Conservation (phyloP, 2,113 vertebrate species). For the Dipodomys merriami region DNA sequence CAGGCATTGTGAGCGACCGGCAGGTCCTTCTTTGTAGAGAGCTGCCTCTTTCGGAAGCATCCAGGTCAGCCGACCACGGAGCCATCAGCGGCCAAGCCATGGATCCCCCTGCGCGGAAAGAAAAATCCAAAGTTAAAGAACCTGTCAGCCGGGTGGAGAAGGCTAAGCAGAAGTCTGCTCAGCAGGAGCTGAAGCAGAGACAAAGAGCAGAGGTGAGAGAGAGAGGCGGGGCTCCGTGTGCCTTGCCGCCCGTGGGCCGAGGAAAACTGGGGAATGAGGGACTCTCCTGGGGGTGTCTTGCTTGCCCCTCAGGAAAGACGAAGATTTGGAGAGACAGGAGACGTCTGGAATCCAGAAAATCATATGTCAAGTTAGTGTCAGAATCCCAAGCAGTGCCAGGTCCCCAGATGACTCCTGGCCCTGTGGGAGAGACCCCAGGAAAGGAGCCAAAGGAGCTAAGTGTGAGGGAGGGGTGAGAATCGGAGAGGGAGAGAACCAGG, state of each 20-base stretch:
- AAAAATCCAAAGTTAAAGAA: conserved; percentile 92
- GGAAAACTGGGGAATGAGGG: background rate
- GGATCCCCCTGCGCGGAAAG: conserved; percentile 90
- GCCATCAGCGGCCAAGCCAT: conserved; percentile 80
- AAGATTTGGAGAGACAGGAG: background rate
- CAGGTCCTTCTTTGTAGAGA: background rate
- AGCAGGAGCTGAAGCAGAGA: conserved; percentile 95
- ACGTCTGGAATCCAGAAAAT: background rate
- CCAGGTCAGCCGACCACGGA: conserved; percentile 40
- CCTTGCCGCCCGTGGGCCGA: background rate
- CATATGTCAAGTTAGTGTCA: background rate
- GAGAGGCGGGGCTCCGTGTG: background rate
- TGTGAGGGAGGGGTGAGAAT: background rate
- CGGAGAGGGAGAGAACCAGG: background rate
- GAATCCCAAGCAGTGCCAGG: background rate
- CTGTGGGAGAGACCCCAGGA: background rate
- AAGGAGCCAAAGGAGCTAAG: background rate
- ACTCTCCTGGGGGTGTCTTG: background rate
- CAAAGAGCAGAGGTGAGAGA: conserved; percentile 93
- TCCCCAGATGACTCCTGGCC: background rate
- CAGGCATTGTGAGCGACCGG: background rate
- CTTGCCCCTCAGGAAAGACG: background rate
- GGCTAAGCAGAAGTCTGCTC: conserved; percentile 92
- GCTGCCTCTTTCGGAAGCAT: background rate
- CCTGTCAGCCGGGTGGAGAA: conserved; percentile 91